A percentile compares a stretch with the other conserved stretches of the same genome.
Evolutionary conservation across 2,888 invertebrate species (phyloP).

Genomic region (Harpagoxenus sublaevis): DNA sequence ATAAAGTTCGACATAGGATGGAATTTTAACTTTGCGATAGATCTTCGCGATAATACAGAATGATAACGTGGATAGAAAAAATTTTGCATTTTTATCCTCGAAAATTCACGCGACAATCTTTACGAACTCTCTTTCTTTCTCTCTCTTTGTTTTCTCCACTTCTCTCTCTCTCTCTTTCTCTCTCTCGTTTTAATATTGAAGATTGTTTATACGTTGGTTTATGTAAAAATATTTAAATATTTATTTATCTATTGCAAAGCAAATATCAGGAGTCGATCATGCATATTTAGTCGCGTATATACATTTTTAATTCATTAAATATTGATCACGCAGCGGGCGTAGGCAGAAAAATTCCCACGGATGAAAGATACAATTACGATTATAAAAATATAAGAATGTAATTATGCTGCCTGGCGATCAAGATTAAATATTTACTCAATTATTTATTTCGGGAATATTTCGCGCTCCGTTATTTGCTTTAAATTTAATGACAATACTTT

Average conservation of each 20-base stretch:
- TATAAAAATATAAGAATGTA: slow-evolving; percentile 9
- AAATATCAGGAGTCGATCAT: background rate
- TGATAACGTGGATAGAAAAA: background rate
- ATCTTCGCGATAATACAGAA: slow-evolving; percentile 37
- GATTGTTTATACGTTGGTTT: background rate
- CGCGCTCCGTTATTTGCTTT: background rate
- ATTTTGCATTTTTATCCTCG: background rate
- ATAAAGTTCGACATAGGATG: slow-evolving; percentile 34
- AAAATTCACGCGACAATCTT: background rate
- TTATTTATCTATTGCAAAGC: background rate
- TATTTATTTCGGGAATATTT: background rate
- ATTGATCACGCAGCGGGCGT: background rate
- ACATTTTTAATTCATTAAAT: slow-evolving; percentile 19
- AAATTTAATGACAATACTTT: background rate
- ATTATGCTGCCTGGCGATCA: background rate
- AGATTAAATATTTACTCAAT: background rate
- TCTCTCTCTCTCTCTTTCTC: background rate
- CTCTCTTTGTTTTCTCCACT: background rate
- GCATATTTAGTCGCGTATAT: no score
- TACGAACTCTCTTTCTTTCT: background rate
- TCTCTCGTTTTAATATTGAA: background rate
- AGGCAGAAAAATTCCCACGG: background rate
- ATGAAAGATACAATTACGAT: background rate
- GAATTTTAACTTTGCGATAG: slow-evolving; percentile 41
- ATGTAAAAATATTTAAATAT: slow-evolving; percentile 11